Evolutionary conservation across 1,140 invertebrate species (phyloP), one percentile per base, ranked within the genome.

Genomic region (Thaumetopoea pityocampa): DNA sequence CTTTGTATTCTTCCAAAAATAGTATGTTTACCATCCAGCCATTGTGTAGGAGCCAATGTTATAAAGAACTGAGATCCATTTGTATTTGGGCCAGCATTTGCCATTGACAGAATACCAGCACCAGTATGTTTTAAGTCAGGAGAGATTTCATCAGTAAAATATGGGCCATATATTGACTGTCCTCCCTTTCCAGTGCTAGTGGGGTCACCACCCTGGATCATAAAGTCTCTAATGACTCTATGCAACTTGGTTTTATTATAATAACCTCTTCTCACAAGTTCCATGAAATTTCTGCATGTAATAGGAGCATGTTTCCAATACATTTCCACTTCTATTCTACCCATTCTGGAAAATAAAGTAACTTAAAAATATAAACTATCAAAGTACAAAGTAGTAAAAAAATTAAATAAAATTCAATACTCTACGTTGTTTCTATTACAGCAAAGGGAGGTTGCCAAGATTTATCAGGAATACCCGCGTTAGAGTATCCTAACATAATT

Each of bases 21-120:
- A 4, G 96, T 89, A 81, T 99, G 97, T 83, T 99, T 98, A 18
- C 96, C 94, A 89, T 99, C 98, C 4, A 99, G 85, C 96, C 97
- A 99, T 58, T 98, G 96, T 3, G 97, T 98, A 3, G 98, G 97
- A 0, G 93, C 96, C 43, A 99, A 81, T 0, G 97, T 99, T 11
- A 99, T 96, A 65, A 99, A 99, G 88, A 99, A 99, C 73, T 99
- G 98, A 26, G 96, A 98, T 11, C 97, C 97, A 86, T 99, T 99
- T 8, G 95, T 95, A 68, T 99, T 91, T 1, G 96, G 96, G 0
- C 98, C 98, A 35, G 95, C 94, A 88, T 99, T 99, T 36, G 90
- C 89, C 89, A 91, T 91, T 4, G 89, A 90, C 2, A 91, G 57
- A 40, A 91, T 87, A 7, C 89, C 89, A 14, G 87, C 89, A 64